A percentile compares a stretch with the other conserved stretches of the same genome.
phyloP scores from a whole-genome alignment of 2,888 invertebrate species.

The Rotaria socialis region DNA sequence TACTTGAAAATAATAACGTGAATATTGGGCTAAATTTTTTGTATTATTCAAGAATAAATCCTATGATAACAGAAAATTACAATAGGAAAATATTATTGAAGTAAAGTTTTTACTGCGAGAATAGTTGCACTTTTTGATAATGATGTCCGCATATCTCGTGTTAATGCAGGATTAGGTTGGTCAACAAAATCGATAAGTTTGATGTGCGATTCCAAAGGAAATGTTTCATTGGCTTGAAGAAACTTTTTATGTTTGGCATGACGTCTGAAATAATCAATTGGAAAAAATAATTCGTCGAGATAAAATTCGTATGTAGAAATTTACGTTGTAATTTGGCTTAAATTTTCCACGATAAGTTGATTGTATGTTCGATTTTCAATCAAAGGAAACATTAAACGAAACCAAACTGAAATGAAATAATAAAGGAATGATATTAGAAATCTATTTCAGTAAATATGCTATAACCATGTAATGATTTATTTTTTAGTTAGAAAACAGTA shows the following conservation, averaged over 20 bases:
- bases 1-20: background rate
- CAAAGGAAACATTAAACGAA: constrained; percentile 5
- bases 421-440: too few species aligned
- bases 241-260: background rate
- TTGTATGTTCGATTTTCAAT: constrained; percentile 27
- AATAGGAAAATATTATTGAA: too few species aligned
- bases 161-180: constrained; percentile 14
- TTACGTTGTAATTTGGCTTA: background rate
- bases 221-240: background rate
- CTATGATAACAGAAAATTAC: background rate
- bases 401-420: background rate
- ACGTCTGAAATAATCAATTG: background rate
- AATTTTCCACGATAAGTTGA: constrained; percentile 8
- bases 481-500: too few species aligned
- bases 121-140: background rate
- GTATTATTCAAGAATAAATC: background rate
- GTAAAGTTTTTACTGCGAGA: background rate
- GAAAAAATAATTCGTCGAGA: background rate
- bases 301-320: background rate
- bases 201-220: background rate
- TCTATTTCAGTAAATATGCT: too few species aligned
- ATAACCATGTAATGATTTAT: too few species aligned
- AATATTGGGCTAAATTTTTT: background rate
- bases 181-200: background rate
- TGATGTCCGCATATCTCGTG: constrained; percentile 1